phyloP scores from a whole-genome alignment of 2,888 invertebrate genomes.

The Lithophane semibrunnea region DNA sequence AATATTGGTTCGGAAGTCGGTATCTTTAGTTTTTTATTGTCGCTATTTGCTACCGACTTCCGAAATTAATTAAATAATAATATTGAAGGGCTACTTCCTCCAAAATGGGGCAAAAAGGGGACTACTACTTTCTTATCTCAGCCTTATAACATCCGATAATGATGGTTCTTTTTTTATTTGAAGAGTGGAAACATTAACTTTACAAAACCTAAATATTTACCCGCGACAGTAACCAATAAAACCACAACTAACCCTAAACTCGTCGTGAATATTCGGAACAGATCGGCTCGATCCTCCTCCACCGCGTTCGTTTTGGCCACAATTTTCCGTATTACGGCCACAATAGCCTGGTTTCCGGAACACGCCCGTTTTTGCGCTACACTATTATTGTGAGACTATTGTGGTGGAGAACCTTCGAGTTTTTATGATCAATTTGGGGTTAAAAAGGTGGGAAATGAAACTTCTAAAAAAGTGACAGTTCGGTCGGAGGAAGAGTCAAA shows the following conservation, averaged over 20 bases:
- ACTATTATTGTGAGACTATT: slow-evolving; percentile 42
- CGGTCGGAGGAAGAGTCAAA: not conserved
- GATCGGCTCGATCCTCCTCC: slow-evolving; percentile 2
- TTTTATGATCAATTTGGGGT: slow-evolving; percentile 32
- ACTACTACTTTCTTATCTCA: too few species aligned
- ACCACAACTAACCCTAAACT: slow-evolving; percentile 17
- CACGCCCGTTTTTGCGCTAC: slow-evolving; percentile 50
- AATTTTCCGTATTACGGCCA: slow-evolving; percentile 53
- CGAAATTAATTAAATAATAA: too few species aligned
- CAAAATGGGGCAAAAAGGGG: too few species aligned
- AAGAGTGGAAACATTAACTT: too few species aligned
- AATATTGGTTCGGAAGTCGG: too few species aligned
- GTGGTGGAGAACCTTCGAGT: not conserved
- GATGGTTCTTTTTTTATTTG: too few species aligned
- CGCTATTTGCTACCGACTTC: too few species aligned
- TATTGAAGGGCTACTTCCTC: too few species aligned
- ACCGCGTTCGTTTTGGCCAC: slow-evolving; percentile 32
- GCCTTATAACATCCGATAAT: too few species aligned
- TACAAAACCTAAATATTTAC: too few species aligned
- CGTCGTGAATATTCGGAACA: slow-evolving; percentile 7
- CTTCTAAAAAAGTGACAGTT: not conserved
- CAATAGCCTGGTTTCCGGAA: slow-evolving; percentile 46
- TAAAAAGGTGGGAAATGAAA: slow-evolving; percentile 19
- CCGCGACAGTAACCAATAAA: not conserved
- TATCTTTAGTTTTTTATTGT: too few species aligned